Conservation (phyloP, 2,888 invertebrate genomes). For the Matsumyia berberina region DNA sequence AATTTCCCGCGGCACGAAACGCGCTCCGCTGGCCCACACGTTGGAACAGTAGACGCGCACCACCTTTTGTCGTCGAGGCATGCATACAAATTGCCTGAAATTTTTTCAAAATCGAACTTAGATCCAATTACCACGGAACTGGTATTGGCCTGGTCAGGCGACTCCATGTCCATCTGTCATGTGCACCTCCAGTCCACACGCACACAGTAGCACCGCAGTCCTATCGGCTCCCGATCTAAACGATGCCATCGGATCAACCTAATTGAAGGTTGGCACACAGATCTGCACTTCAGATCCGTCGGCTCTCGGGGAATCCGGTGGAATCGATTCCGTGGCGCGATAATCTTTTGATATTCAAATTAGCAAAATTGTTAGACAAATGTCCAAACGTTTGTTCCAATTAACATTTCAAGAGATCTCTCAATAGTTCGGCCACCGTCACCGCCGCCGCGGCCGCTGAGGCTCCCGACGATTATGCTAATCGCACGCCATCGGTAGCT, state of each 20-base stretch:
- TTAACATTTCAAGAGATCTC: constrained; percentile 61
- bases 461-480: constrained; percentile 59
- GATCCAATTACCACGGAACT: constrained; percentile 60
- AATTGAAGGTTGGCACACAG: constrained; percentile 59
- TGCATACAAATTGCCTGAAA: constrained; percentile 72
- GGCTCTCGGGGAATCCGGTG: background rate
- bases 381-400: constrained; percentile 72
- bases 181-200: constrained; percentile 26
- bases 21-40: constrained; percentile 52
- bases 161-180: constrained; percentile 37
- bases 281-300: constrained; percentile 55
- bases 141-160: constrained; percentile 28
- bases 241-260: constrained; percentile 59
- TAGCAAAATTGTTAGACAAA: constrained; percentile 72
- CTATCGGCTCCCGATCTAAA: constrained; percentile 66
- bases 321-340: constrained; percentile 30
- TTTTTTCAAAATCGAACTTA: constrained; percentile 53
- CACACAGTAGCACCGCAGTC: constrained; percentile 47
- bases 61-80: constrained; percentile 55
- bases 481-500: constrained; percentile 60
- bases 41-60: constrained; percentile 11
- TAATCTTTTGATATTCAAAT: constrained; percentile 74
- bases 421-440: constrained; percentile 43
- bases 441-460: constrained; percentile 2
- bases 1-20: constrained; percentile 53